These are phyloP conservation scores for Cranoglanis bouderius DNA, from an alignment of 2,113 vertebrate genomes.

Conservation along the genomic window DNA sequence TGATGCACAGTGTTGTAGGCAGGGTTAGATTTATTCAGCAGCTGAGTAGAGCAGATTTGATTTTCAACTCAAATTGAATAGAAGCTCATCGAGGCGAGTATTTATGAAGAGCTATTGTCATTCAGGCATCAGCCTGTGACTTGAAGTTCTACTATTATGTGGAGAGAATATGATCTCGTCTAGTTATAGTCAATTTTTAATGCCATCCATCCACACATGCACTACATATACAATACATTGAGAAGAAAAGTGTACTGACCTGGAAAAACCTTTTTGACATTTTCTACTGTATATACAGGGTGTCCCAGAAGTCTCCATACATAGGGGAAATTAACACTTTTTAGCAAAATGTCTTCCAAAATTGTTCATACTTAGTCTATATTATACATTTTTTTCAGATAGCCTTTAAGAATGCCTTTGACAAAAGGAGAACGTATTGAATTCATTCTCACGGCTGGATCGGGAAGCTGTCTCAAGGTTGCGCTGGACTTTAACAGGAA, in stretches of 20 bases:
- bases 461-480: too few relatives aligned
- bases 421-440: too few relatives aligned
- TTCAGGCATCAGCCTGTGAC: conserved; percentile 3
- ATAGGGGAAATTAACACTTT: too few relatives aligned
- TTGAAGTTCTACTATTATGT: conserved; percentile 2
- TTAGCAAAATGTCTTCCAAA: too few relatives aligned
- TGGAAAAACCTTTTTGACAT: not conserved
- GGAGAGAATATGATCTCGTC: not conserved
- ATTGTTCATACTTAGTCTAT: too few relatives aligned
- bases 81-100: conserved; percentile 3
- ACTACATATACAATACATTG: not conserved
- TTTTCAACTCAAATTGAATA: conserved; percentile 44
- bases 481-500: too few relatives aligned
- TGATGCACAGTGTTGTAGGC: conserved; percentile 21
- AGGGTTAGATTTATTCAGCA: conserved; percentile 31
- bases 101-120: conserved; percentile 17
- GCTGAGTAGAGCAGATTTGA: conserved; percentile 37
- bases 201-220: not conserved
- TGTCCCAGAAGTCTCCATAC: too few relatives aligned
- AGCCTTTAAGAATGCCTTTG: too few relatives aligned
- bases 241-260: not conserved
- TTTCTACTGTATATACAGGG: not conserved
- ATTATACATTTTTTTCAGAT: too few relatives aligned
- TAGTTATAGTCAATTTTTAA: not conserved
- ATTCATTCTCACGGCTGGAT: too few relatives aligned